Base-by-base conservation (phyloP, 2,888 invertebrate genomes). In the Orthosia cruda region DNA sequence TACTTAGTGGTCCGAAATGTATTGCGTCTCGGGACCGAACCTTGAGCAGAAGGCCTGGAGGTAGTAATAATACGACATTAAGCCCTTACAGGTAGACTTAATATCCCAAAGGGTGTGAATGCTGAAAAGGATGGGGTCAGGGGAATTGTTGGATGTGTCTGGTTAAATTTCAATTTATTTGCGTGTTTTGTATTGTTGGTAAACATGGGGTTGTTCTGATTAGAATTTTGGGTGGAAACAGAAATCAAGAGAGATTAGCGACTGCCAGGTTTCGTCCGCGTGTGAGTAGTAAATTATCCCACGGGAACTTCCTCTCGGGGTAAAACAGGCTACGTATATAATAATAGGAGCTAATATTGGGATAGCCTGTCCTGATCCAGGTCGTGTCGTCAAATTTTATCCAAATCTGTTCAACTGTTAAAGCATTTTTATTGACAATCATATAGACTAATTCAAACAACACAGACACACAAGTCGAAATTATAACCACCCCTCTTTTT, bases 1-100 rank as follows among this genome's bases (percentile, higher is more conserved):
- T 74, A 65, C 67, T 86, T 67, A 62, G 71, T 64, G 86, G 65
- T 64, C 32, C 52, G 23, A 82, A 86, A 83, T 79, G 74, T 71
- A 79, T 67, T 64, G 69, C 63, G 78, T 74, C 67, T 66, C 40
- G 74, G 70, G 79, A 57, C 67, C 62, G 58, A 62, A 64, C 62
- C 68, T 81, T 65, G 49, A 65, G 69, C 49, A 20, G 49, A 54
- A 58, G 64, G 64, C 47, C 47, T 67, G 18, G 12, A 55, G 26
- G 52, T 45, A 23, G 26, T 68, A 69, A 70, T 81, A 84, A 75
- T 67, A 81, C 54, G 58, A 81, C 66, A 72, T 85, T 82, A 82
- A 85, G 77, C 63, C 82, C 66, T 76, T 52, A 71, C 61, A 72
- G 71, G 77, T 61, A 64, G 26, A 55, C 20, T 12, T 58, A 58